Conservation (phyloP, 2,113 vertebrate species). For the Anhinga anhinga region DNA sequence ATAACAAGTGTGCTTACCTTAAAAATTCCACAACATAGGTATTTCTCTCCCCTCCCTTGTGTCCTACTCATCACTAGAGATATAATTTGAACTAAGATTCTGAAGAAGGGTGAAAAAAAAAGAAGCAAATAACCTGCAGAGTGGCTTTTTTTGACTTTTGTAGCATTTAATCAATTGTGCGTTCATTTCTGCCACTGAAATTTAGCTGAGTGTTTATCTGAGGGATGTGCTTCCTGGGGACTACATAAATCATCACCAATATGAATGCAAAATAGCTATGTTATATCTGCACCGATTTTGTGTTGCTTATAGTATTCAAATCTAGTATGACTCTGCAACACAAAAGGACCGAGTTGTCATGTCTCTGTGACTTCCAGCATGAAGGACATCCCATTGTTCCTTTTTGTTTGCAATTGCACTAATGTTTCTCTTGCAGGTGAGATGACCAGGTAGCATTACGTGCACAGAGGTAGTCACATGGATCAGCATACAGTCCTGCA, state of each 20-base stretch:
- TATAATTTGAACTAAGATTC: neutral
- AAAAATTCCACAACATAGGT: neutral
- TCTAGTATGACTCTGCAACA: neutral
- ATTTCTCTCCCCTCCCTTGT: neutral
- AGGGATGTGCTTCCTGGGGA: neutral
- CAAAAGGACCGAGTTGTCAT: neutral
- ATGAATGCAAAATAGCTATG: neutral
- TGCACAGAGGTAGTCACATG: too few species aligned
- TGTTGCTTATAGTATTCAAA: neutral
- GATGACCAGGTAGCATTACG: neutral
- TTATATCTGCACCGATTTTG: neutral
- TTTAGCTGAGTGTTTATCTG: neutral
- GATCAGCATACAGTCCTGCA: neutral
- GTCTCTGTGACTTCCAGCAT: neutral
- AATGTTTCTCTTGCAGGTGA: neutral
- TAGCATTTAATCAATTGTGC: neutral
- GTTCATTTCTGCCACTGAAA: neutral
- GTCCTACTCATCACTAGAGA: neutral
- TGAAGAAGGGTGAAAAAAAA: neutral
- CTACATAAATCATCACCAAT: neutral
- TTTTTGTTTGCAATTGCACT: neutral
- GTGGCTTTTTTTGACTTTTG: neutral
- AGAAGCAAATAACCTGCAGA: neutral
- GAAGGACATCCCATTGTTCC: accelerated
- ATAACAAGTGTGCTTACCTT: neutral